phyloP scores from a whole-genome alignment of 2,888 invertebrate species.

The Drosophila trichaetosa region DNA sequence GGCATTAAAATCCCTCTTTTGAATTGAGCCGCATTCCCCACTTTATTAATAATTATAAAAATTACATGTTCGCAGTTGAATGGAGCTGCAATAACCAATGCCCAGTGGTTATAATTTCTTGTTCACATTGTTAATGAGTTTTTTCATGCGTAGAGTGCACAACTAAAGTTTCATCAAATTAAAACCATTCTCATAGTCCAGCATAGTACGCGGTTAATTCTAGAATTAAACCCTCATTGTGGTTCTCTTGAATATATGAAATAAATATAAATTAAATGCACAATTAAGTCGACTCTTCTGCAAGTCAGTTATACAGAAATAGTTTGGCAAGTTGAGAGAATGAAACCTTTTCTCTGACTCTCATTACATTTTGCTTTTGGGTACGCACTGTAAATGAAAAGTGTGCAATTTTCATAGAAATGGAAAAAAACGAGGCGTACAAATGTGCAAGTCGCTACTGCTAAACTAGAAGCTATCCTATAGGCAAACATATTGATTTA shows the following conservation, averaged over 20 bases:
- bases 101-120: slow-evolving; percentile 21
- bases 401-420: slow-evolving; percentile 21
- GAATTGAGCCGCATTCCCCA: background rate
- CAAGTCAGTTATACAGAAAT: slow-evolving; percentile 39
- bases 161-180: slow-evolving; percentile 25
- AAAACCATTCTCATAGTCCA: slow-evolving; percentile 24
- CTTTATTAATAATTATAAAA: slow-evolving; percentile 9
- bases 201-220: slow-evolving; percentile 31
- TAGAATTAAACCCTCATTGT: slow-evolving; percentile 24
- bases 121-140: slow-evolving; percentile 33
- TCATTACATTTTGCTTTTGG: slow-evolving; percentile 54
- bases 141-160: slow-evolving; percentile 4
- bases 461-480: background rate
- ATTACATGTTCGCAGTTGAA: slow-evolving; percentile 3
- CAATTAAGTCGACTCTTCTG: slow-evolving; percentile 48
- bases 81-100: slow-evolving; percentile 13
- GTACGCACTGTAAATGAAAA: slow-evolving; percentile 41
- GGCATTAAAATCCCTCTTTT: background rate
- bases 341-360: slow-evolving; percentile 36
- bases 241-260: slow-evolving; percentile 10
- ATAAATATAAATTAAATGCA: slow-evolving; percentile 52
- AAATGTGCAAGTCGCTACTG: background rate
- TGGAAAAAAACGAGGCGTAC: background rate
- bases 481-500: too few species aligned
- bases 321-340: slow-evolving; percentile 10